A percentile compares a stretch with the other conserved stretches of the same genome.
phyloP scores from a whole-genome alignment of 37 sponge, comb jelly and placozoan genomes.

The Dysidea cf. avara region DNA sequence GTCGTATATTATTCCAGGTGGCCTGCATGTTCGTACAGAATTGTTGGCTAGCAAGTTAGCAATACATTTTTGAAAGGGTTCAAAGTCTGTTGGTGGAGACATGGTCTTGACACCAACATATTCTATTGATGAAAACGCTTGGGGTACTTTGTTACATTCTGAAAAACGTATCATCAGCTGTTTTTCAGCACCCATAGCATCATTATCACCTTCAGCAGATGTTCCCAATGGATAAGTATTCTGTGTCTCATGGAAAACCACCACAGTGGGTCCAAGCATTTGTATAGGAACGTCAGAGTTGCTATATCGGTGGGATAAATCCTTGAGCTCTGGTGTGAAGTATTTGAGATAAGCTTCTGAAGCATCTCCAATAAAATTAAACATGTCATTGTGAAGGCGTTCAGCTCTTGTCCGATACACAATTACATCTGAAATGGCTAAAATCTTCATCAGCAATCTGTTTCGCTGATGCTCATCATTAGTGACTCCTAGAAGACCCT shows the following conservation, averaged over 20 bases:
- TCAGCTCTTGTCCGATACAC: constrained; percentile 90
- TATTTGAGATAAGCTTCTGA: constrained; percentile 83
- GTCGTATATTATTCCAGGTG: constrained; percentile 49
- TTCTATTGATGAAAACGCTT: constrained; percentile 78
- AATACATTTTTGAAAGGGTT: constrained; percentile 37
- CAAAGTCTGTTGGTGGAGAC: constrained; percentile 74
- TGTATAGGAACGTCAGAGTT: constrained; percentile 58
- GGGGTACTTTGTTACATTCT: constrained; percentile 52
- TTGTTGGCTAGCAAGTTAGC: constrained; percentile 54
- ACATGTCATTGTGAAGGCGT: constrained; percentile 94
- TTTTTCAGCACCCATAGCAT: constrained; percentile 60
- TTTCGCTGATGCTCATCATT: constrained; percentile 69
- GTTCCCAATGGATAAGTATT: constrained; percentile 71
- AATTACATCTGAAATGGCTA: constrained; percentile 94
- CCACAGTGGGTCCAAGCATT: constrained; percentile 79
- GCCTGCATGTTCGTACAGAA: constrained; percentile 67
- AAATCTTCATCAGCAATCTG: constrained; percentile 80
- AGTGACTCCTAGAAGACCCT: constrained; percentile 85
- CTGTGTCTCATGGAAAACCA: constrained; percentile 92
- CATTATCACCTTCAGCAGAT: neutral
- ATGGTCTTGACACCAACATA: constrained; percentile 76
- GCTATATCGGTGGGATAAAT: constrained; percentile 40
- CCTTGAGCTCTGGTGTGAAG: constrained; percentile 77
- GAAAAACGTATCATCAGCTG: constrained; percentile 53
- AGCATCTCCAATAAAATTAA: constrained; percentile 84